Evolutionary conservation across 1,140 invertebrate genomes (phyloP).

Genomic region (Drosophila pectinifera): DNA sequence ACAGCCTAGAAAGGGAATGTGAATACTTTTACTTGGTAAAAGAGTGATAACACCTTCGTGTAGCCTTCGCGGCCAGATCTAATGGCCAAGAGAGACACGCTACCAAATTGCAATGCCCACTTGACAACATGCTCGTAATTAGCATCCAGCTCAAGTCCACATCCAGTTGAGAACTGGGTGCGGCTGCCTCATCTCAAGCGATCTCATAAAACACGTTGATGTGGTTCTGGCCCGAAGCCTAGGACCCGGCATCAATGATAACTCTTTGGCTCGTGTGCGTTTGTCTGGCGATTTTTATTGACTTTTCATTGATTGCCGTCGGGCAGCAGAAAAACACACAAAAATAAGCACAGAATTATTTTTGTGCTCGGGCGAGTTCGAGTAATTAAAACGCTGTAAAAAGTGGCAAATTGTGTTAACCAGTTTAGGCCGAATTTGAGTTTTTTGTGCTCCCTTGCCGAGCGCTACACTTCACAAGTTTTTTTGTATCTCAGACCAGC

Average conservation of each 20-base stretch:
- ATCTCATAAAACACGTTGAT: slow-evolving; percentile 73
- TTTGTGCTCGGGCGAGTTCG: slow-evolving; percentile 49
- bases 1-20: not conserved
- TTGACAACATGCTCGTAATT: slow-evolving; percentile 73
- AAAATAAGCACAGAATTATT: slow-evolving; percentile 54
- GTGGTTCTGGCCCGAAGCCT: slow-evolving; percentile 22
- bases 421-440: slow-evolving; percentile 35
- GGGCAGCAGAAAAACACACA: slow-evolving; percentile 22
- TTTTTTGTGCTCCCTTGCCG: slow-evolving; percentile 22
- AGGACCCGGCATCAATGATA: slow-evolving; percentile 47
- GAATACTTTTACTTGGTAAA: not conserved
- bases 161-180: slow-evolving; percentile 33
- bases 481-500: slow-evolving; percentile 9
- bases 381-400: slow-evolving; percentile 73
- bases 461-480: slow-evolving; percentile 30
- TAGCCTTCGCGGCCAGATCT: not conserved
- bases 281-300: slow-evolving; percentile 63
- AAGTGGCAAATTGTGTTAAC: slow-evolving; percentile 60
- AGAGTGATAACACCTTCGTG: not conserved
- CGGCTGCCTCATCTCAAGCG: slow-evolving; percentile 57
- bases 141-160: slow-evolving; percentile 32
- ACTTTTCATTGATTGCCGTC: slow-evolving; percentile 71
- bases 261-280: slow-evolving; percentile 55
- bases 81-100: not conserved
- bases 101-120: slow-evolving; percentile 30